Evolutionary conservation across 2,888 invertebrate genomes (phyloP).

Genomic region (Drosophila anomelani): DNA sequence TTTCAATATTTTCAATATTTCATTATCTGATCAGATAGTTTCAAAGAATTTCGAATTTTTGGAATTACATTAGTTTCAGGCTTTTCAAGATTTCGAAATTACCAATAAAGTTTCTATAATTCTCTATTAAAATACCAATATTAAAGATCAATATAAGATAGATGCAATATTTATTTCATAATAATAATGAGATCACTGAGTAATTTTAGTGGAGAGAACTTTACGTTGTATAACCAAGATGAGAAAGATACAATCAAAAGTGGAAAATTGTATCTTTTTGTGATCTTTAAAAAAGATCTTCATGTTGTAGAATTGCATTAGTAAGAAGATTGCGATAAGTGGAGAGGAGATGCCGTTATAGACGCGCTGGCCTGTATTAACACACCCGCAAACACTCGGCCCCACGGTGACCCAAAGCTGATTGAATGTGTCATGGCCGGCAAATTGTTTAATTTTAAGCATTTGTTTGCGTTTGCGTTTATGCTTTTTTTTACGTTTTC

Average conservation of each 20-base stretch:
- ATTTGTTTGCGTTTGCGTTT: conserved; percentile 35
- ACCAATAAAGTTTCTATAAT: not conserved
- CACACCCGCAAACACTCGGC: conserved; percentile 30
- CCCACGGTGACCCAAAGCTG: conserved; percentile 43
- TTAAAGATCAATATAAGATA: not conserved
- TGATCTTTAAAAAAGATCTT: not conserved
- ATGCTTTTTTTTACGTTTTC: conserved; percentile 7
- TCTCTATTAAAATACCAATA: not conserved
- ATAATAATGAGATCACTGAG: no score
- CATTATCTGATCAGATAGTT: no score
- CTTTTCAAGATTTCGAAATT: no score
- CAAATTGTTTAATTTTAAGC: conserved; percentile 46
- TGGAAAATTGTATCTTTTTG: not conserved
- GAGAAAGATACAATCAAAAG: not conserved
- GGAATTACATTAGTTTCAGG: no score
- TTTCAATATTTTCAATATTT: no score
- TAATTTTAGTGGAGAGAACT: no score
- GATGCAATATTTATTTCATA: not conserved
- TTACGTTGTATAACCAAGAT: not conserved
- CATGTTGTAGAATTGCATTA: not conserved
- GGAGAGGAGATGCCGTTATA: not conserved
- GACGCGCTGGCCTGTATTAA: conserved; percentile 40
- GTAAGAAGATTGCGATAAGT: not conserved
- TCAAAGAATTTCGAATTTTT: not conserved
- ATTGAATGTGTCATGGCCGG: conserved; percentile 53